Evolutionary conservation across 1,140 invertebrate species (phyloP).

Genomic region (Contarinia nasturtii): DNA sequence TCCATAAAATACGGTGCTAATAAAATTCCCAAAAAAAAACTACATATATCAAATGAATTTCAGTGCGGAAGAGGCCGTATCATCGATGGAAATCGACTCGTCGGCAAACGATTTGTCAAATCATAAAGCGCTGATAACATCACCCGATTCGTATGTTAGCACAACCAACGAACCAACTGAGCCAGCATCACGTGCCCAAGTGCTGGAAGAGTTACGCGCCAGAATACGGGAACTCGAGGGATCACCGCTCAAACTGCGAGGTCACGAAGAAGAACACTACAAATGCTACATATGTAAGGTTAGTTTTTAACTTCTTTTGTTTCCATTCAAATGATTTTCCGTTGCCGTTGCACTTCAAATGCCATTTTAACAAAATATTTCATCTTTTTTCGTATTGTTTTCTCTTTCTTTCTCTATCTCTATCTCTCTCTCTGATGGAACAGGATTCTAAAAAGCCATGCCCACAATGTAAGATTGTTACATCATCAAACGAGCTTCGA

Average conservation of each 20-base stretch:
- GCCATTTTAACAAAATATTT: not conserved
- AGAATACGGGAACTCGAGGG: slow-evolving; percentile 3
- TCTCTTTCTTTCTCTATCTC: too few species aligned
- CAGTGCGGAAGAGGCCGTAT: slow-evolving; percentile 14
- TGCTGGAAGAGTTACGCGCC: slow-evolving; percentile 3
- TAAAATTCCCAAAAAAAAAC: not conserved
- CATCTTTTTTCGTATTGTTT: not conserved
- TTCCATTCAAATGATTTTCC: too few species aligned
- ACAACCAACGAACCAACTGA: slow-evolving; percentile 2
- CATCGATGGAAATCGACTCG: slow-evolving; percentile 2
- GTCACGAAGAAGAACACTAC: slow-evolving; percentile 21
- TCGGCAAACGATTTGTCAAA: slow-evolving; percentile 1
- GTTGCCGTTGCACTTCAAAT: too few species aligned
- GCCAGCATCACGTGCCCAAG: slow-evolving; percentile 2
- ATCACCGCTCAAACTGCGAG: slow-evolving; percentile 1
- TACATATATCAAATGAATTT: not conserved
- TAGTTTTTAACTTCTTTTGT: slow-evolving; percentile 9
- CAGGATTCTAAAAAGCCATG: slow-evolving; percentile 1
- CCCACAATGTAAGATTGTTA: slow-evolving; percentile 1
- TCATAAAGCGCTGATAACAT: not conserved
- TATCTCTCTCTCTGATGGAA: not conserved
- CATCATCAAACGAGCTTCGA: not conserved
- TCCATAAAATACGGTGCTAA: too few species aligned
- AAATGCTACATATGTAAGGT: slow-evolving; percentile 28
- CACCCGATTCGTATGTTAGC: slow-evolving; percentile 4